Base-by-base conservation (phyloP, 2,888 invertebrate genomes). In the Synergus umbraculus region DNA sequence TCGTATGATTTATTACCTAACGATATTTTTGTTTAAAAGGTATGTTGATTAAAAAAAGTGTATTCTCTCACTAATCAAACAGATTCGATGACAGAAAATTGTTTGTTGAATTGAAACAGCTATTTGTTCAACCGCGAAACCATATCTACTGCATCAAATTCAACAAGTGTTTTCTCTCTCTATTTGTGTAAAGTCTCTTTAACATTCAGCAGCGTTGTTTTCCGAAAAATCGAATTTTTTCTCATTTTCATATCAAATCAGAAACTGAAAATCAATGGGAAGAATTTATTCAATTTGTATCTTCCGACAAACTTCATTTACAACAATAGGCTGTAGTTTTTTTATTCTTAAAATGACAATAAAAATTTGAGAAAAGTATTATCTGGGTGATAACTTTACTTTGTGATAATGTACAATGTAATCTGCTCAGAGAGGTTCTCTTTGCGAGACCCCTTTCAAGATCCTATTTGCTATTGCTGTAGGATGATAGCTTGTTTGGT, bases 401-500 rank as follows among this genome's bases (percentile, higher is more conserved):
- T 46, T 22, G 22, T 13, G n/a, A 66, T 46, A 67, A 67, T 46
- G 18, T 43, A 46, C 18, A 67, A 67, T 67, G 46, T n/a, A 67
- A 49, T 69, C 46, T 69, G 13, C 29, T 22, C 8, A 15, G 29
- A 69, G 8, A 49, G 69, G 29, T 69, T 49, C 69, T 49, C 29
- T 69, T 69, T 69, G 15, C 49, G 12, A 69, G 12, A 69, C 49
- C 22, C 46, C 44, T 67, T 69, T 46, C 22, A 29, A 69, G 69
- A 69, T 69, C 69, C 69, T 49, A 69, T 69, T 69, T 69, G 49
- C 69, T 49, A 69, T 69, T 69, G 49, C 69, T 44, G 69, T 69
- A 44, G 67, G 22, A 67, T 8, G 67, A 67, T 67, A 44, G 22
- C 67, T 67, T 69, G 46, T 69, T 44, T 37, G n/a, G 15, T 69